These are phyloP conservation scores for Clanis bilineata DNA, from an alignment of 2,888 invertebrate genomes.

Conservation along the genomic window DNA sequence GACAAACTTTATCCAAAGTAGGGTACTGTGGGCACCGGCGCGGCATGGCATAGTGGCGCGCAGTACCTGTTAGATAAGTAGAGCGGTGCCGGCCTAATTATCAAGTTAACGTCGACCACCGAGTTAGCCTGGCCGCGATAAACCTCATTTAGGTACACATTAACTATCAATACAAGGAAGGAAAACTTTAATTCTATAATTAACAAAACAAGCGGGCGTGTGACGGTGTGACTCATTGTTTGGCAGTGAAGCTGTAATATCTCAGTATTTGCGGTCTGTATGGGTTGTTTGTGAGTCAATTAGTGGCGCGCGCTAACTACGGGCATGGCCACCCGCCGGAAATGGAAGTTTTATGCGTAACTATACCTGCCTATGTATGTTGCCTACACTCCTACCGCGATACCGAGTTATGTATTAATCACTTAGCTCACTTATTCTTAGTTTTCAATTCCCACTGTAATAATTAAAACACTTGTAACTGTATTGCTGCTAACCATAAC, in stretches of 20 bases:
- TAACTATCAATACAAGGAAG: slow-evolving; percentile 40
- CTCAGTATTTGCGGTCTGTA: slow-evolving; percentile 51
- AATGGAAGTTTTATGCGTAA: slow-evolving; percentile 33
- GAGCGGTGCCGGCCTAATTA: slow-evolving; percentile 12
- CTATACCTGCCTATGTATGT: slow-evolving; percentile 17
- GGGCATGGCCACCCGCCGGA: slow-evolving; percentile 43
- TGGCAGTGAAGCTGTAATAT: slow-evolving; percentile 47
- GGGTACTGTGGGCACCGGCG: slow-evolving; percentile 7
- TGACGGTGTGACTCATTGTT: slow-evolving; percentile 48
- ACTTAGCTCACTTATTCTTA: slow-evolving; percentile 4
- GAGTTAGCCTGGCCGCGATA: background rate
- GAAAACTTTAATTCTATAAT: slow-evolving; percentile 40
- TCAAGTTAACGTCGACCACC: background rate
- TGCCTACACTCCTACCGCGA: background rate
- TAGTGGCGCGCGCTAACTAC: slow-evolving; percentile 44
- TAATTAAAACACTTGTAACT: background rate
- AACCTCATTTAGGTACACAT: slow-evolving; percentile 1
- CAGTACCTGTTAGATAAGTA: slow-evolving; percentile 9
- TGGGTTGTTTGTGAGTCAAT: slow-evolving; percentile 56
- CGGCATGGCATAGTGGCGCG: background rate
- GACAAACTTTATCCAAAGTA: slow-evolving; percentile 11
- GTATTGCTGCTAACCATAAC: background rate
- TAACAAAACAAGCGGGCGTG: slow-evolving; percentile 39
- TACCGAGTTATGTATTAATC: background rate
- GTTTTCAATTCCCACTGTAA: background rate